A percentile compares a stretch with the other conserved stretches of the same genome.
Evolutionary conservation across 92 coral and sea anemone genomes (phyloP).

Genomic region (Actinostola sp.): DNA sequence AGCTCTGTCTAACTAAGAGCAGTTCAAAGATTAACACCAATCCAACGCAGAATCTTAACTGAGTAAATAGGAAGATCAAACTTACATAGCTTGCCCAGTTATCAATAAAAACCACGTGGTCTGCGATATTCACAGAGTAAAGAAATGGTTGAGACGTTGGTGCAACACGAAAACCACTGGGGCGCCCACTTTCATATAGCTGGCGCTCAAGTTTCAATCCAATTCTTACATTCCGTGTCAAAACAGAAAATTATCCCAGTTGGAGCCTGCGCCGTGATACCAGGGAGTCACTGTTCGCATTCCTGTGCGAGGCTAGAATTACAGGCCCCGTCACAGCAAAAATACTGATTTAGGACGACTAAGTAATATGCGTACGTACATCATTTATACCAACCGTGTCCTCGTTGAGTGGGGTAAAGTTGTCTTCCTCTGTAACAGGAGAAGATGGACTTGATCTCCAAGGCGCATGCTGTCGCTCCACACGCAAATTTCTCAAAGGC

Average conservation of each 20-base stretch:
- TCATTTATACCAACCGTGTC: constrained; percentile 8
- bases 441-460: not conserved
- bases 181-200: constrained; percentile 23
- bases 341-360: not conserved
- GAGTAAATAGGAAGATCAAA: constrained; percentile 53
- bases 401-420: not conserved
- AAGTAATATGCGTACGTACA: constrained; percentile 5
- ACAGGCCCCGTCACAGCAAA: constrained; percentile 26
- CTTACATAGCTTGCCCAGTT: constrained; percentile 57
- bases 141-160: constrained; percentile 11
- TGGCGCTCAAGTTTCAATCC: constrained; percentile 35
- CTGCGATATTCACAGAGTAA: constrained; percentile 7
- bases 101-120: constrained; percentile 67
- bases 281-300: constrained; percentile 32
- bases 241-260: constrained; percentile 9
- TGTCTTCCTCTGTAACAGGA: not conserved
- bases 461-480: not conserved
- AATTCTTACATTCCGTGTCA: constrained; percentile 36
- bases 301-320: constrained; percentile 28
- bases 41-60: constrained; percentile 18
- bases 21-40: constrained; percentile 6
- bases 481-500: not conserved
- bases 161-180: constrained; percentile 16
- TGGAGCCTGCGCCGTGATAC: constrained; percentile 30
- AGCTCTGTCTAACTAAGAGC: not conserved